phyloP scores from a whole-genome alignment of 2,888 invertebrate species.

The Volucella inanis region DNA sequence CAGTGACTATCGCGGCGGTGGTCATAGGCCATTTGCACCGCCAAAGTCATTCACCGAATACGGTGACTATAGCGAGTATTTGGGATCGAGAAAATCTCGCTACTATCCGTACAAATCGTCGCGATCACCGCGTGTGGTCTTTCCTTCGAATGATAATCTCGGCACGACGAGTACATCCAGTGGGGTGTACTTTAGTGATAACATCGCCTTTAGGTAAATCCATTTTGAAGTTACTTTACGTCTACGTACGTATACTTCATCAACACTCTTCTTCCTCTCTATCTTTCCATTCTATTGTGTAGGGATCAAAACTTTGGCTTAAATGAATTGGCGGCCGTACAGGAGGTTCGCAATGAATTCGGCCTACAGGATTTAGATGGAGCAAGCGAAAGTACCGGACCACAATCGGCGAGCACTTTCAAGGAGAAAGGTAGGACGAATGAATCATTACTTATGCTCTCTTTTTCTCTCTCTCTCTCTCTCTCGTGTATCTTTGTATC shows the following conservation, averaged over 20 bases:
- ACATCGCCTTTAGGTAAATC: constrained; percentile 82
- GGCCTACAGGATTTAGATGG: constrained; percentile 86
- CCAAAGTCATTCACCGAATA: constrained; percentile 82
- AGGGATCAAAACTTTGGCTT: constrained; percentile 86
- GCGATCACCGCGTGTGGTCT: constrained; percentile 82
- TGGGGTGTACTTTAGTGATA: constrained; percentile 82
- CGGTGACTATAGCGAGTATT: constrained; percentile 79
- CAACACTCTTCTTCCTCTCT: constrained; percentile 24
- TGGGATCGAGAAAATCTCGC: constrained; percentile 81
- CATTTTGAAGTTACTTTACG: constrained; percentile 30
- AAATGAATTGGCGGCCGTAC: constrained; percentile 84
- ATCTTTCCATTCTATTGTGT: constrained; percentile 71
- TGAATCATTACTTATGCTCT: constrained; percentile 32
- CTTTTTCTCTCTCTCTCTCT: constrained; percentile 9
- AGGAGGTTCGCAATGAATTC: constrained; percentile 85
- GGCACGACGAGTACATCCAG: constrained; percentile 80
- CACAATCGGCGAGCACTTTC: constrained; percentile 84
- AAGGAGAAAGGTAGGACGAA: constrained; percentile 87
- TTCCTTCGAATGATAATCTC: constrained; percentile 82
- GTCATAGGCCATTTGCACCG: constrained; percentile 77
- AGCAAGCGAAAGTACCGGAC: constrained; percentile 77
- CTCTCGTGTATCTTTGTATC: constrained; percentile 7
- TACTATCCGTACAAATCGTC: constrained; percentile 82
- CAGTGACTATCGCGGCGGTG: constrained; percentile 79
- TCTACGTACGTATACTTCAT: constrained; percentile 3